phyloP scores from a whole-genome alignment of 2,888 invertebrate species.

The Meandrusa payeni region DNA sequence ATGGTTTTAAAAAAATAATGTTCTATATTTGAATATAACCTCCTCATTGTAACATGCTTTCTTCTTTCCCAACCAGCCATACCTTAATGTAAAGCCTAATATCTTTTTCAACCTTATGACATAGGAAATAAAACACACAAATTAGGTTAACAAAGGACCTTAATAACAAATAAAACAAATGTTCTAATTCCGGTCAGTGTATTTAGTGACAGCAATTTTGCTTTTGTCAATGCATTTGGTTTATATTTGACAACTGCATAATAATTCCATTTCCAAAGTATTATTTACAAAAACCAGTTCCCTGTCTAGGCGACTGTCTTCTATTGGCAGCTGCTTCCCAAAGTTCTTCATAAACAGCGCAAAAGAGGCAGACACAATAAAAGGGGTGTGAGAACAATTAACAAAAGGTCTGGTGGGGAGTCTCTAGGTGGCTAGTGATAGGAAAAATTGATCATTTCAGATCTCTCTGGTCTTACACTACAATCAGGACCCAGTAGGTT shows the following conservation, averaged over 20 bases:
- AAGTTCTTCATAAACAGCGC: not conserved
- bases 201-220: not conserved
- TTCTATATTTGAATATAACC: no score
- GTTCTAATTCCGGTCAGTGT: not conserved
- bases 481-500: constrained; percentile 91
- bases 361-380: not conserved
- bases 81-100: no score
- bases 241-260: not conserved
- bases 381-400: not conserved
- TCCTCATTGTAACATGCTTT: no score
- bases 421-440: constrained; percentile 8
- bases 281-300: constrained; percentile 10
- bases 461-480: constrained; percentile 94
- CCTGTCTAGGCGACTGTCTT: not conserved
- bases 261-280: not conserved
- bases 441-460: constrained; percentile 68
- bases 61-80: no score
- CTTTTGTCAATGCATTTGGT: no score
- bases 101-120: no score
- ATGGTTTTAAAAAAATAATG: no score
- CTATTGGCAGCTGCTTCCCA: not conserved
- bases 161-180: no score
- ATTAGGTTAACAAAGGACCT: no score
- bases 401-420: not conserved
- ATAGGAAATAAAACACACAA: no score